These are phyloP conservation scores for Nothobranchius furzeri DNA, from an alignment of 2,113 vertebrate species.

Conservation along the genomic window DNA sequence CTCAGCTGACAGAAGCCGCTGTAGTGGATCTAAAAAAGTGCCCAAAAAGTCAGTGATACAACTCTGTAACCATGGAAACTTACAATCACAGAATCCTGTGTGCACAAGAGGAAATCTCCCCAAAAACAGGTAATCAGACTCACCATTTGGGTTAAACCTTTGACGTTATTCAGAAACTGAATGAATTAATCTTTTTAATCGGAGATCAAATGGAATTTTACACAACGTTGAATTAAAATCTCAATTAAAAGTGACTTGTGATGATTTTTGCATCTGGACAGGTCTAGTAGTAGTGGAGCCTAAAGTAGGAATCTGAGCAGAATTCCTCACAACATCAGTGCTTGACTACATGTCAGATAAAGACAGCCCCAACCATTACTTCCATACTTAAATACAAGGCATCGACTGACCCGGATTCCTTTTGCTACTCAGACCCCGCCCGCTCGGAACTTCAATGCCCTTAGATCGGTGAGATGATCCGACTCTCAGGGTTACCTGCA, in stretches of 20 bases:
- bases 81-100: neutral
- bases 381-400: constrained; percentile 54
- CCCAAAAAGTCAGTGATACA: constrained; percentile 36
- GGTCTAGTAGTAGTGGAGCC: neutral
- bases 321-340: constrained; percentile 63
- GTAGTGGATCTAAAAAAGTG: constrained; percentile 58
- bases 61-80: constrained; percentile 30
- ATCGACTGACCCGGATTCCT: constrained; percentile 26
- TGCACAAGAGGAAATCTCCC: constrained; percentile 32
- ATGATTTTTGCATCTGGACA: neutral
- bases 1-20: constrained; percentile 43
- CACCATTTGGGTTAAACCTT: too few species aligned
- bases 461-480: constrained; percentile 25
- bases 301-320: constrained; percentile 27
- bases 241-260: too few species aligned
- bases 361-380: constrained; percentile 66
- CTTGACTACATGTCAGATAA: constrained; percentile 65
- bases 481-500: constrained; percentile 5
- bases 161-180: too few species aligned
- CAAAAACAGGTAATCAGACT: constrained; percentile 2
- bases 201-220: neutral
- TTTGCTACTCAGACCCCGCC: constrained; percentile 6
- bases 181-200: neutral
- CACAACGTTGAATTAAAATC: too few species aligned
- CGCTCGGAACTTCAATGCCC: constrained; percentile 44